Percentiles rank a stretch among this genome's conserved stretches.
Conservation (phyloP, 1,140 invertebrate genomes). For the Calliopsis andreniformis region DNA sequence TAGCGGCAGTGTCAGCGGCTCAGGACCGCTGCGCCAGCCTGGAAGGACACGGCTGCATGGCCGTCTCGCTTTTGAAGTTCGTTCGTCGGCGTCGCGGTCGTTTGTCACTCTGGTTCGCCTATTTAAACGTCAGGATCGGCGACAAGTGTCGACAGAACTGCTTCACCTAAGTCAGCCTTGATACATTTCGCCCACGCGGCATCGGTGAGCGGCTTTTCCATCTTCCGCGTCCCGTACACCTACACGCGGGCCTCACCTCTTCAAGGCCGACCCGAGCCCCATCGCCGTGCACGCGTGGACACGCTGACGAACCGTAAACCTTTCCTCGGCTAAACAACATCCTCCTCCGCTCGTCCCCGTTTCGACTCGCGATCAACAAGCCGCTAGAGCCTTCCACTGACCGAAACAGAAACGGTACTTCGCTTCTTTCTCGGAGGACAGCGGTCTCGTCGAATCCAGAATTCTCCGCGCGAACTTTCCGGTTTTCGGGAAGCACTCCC, state of each 20-base stretch:
- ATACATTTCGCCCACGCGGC: slow-evolving; percentile 79
- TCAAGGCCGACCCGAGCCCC: slow-evolving; percentile 71
- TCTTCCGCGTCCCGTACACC: slow-evolving; percentile 77
- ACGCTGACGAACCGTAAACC: slow-evolving; percentile 51
- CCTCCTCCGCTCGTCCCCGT: slow-evolving; percentile 62
- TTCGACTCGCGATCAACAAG: slow-evolving; percentile 34
- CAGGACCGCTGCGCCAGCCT: neutral
- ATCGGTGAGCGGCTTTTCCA: slow-evolving; percentile 75
- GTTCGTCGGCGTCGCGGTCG: slow-evolving; percentile 57
- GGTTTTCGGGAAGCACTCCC: slow-evolving; percentile 10
- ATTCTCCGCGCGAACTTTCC: neutral
- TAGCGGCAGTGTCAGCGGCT: neutral
- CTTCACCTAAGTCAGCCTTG: slow-evolving; percentile 72
- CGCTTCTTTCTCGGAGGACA: too few species aligned
- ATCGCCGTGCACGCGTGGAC: slow-evolving; percentile 54
- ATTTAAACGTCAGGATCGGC: slow-evolving; percentile 62
- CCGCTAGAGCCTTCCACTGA: slow-evolving; percentile 17
- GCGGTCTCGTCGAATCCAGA: neutral
- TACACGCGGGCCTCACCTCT: slow-evolving; percentile 67
- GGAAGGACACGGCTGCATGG: neutral
- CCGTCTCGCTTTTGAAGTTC: slow-evolving; percentile 47
- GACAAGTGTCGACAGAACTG: slow-evolving; percentile 67
- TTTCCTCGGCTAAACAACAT: slow-evolving; percentile 60
- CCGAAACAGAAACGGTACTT: slow-evolving; percentile 21
- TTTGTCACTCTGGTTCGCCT: slow-evolving; percentile 59